A percentile compares a stretch with the other conserved stretches of the same genome.
phyloP scores from a whole-genome alignment of 1,140 invertebrate species.

The Cydia pomonella region DNA sequence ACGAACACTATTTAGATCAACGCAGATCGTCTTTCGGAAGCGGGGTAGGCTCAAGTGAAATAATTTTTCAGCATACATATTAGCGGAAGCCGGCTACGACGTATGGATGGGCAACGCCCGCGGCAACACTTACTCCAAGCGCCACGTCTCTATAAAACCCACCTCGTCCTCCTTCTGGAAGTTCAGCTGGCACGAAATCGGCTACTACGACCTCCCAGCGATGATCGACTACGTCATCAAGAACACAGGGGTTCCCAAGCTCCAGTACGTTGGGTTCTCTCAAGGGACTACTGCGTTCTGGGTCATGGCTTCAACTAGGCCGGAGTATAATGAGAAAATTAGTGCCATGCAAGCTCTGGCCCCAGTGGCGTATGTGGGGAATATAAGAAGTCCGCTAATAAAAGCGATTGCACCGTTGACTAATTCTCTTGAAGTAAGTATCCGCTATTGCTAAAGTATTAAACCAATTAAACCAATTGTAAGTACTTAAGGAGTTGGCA shows the following conservation, averaged over 20 bases:
- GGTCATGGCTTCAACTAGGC: constrained; percentile 83
- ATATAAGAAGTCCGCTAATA: constrained; percentile 86
- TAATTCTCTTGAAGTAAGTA: constrained; percentile 82
- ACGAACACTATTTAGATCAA: too few relatives aligned
- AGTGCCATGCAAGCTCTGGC: constrained; percentile 85
- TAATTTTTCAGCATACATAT: constrained; percentile 79
- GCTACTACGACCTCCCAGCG: constrained; percentile 87
- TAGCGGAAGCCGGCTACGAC: constrained; percentile 84
- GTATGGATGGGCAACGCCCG: constrained; percentile 86
- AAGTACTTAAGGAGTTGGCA: too few relatives aligned
- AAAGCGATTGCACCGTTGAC: constrained; percentile 82
- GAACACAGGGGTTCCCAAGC: constrained; percentile 76
- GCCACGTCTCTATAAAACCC: constrained; percentile 76
- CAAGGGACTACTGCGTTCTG: constrained; percentile 84
- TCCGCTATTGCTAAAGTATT: background rate
- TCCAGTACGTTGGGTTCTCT: constrained; percentile 83
- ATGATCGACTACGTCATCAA: constrained; percentile 87
- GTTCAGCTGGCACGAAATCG: constrained; percentile 87
- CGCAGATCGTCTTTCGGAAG: too few relatives aligned
- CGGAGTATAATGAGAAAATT: constrained; percentile 85
- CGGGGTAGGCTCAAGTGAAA: too few relatives aligned
- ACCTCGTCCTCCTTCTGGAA: constrained; percentile 83
- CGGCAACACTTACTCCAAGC: constrained; percentile 83
- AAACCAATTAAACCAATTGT: too few relatives aligned
- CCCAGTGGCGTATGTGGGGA: constrained; percentile 86